Base-by-base conservation (phyloP, 2,888 invertebrate genomes). In the Netelia melanura region DNA sequence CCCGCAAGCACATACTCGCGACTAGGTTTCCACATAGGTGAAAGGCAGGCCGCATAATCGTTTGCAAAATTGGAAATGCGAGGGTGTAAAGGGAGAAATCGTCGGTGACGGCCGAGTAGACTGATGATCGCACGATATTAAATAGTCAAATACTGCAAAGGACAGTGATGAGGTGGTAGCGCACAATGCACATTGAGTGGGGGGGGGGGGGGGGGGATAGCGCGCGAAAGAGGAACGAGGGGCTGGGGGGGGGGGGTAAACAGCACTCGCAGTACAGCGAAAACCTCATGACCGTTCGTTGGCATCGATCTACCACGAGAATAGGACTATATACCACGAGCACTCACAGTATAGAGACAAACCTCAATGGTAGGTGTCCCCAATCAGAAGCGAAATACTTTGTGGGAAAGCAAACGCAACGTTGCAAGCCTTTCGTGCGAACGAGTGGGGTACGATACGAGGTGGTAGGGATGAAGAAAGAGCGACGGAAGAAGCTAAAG, bases 81-180 rank as follows among this genome's bases (percentile, higher is more conserved):
- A 3, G 5, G n/a, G 67, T 11, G 48, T 10, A 23, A 23, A 14
- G 30, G 54, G 30, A 25, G 17, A 38, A 38, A 38, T 38, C 6
- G 6, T 6, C 21, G 14, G 9, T 54, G 48, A 25, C 43, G 56
- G 74, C 23, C 14, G 54, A 56, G 43, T 25, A 44, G 25, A 84
- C 87, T 86, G 86, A 88, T 83, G 89, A 85, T 85, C 87, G 82
- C 83, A 80, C 88, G 87, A 89, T 86, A 88, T 89, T 89, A 87
- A 89, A 86, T 88, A 54, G 82, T 87, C 81, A 58, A 74, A 68
- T 54, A 54, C 14, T 67, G 21, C n/a, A 56, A 62, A n/a, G 72
- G 48, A 71, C 10, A 38, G 17, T 71, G 56, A 56, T 21, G 21
- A 43, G 77, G 61, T 17, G 38, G 38, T 6, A 38, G 38, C 6